Percentiles rank a stretch among this genome's conserved stretches.
These are phyloP conservation scores for Drosophila lowei DNA, from an alignment of 1,140 invertebrate species.

Conservation along the genomic window DNA sequence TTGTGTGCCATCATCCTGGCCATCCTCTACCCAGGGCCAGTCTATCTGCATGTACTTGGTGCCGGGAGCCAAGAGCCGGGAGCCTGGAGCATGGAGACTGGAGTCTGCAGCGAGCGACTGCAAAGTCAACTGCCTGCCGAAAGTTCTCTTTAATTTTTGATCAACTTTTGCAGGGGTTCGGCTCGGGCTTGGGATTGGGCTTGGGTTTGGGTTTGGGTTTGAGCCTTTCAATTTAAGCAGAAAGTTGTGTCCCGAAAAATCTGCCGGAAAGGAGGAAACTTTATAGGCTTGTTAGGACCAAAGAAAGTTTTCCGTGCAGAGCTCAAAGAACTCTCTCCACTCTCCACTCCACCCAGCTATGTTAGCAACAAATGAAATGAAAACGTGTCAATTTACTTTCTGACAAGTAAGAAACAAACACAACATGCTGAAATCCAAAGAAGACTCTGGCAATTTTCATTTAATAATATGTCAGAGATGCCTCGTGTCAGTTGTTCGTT, in stretches of 20 bases:
- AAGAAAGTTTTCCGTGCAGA: conserved; percentile 36
- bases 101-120: background rate
- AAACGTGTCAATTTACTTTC: conserved; percentile 71
- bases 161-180: conserved; percentile 29
- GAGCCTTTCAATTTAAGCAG: conserved; percentile 22
- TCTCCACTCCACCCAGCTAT: background rate
- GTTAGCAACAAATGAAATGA: conserved; percentile 51
- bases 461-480: background rate
- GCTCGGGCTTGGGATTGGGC: background rate
- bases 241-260: conserved; percentile 31
- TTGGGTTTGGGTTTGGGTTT: no score
- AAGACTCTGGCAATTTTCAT: background rate
- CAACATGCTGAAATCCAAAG: conserved; percentile 1
- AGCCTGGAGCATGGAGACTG: background rate
- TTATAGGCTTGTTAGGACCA: conserved; percentile 54
- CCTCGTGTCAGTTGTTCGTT: conserved; percentile 17
- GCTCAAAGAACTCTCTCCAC: conserved; percentile 16
- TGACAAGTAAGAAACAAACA: conserved; percentile 32
- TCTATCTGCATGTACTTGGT: conserved; percentile 27
- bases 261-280: conserved; percentile 39
- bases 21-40: background rate
- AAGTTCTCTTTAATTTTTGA: conserved; percentile 63
- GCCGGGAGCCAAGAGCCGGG: background rate
- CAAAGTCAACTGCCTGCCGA: conserved; percentile 1
- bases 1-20: conserved; percentile 39